phyloP scores from a whole-genome alignment of 2,888 invertebrate species.

The Pecten maximus region DNA sequence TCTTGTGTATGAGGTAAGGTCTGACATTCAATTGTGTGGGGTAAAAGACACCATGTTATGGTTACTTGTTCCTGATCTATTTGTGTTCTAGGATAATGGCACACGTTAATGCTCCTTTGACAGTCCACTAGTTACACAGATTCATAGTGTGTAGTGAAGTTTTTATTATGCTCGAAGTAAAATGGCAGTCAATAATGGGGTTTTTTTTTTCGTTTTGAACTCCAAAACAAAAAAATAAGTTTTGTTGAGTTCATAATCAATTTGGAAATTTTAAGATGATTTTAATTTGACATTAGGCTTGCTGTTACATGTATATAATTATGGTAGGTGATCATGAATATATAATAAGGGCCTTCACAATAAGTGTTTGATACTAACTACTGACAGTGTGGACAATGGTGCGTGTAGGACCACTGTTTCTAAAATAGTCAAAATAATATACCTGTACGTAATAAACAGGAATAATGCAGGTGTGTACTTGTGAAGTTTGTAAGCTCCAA shows the following conservation, averaged over 20 bases:
- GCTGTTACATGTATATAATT: not conserved
- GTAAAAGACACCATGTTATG: not conserved
- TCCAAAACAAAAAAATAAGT: no score
- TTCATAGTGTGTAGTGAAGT: no score
- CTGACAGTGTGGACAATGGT: not conserved
- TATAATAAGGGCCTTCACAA: not conserved
- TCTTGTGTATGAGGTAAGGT: not conserved
- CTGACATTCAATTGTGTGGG: not conserved
- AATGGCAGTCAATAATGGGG: no score
- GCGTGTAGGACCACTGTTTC: not conserved
- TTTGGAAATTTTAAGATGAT: not conserved
- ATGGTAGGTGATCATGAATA: no score
- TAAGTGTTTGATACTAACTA: not conserved
- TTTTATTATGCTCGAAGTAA: no score
- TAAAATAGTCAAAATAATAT: not conserved
- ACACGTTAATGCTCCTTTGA: not conserved
- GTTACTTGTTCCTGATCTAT: conserved; percentile 15
- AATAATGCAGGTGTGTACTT: not conserved
- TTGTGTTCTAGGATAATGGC: not conserved
- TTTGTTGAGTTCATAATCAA: not conserved
- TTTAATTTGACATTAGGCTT: not conserved
- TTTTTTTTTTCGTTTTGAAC: no score
- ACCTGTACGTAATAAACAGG: not conserved
- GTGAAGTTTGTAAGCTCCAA: not conserved
- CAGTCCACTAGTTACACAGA: not conserved